phyloP scores from a whole-genome alignment of 1,140 invertebrate genomes.

The Chironomus striatipennis region DNA sequence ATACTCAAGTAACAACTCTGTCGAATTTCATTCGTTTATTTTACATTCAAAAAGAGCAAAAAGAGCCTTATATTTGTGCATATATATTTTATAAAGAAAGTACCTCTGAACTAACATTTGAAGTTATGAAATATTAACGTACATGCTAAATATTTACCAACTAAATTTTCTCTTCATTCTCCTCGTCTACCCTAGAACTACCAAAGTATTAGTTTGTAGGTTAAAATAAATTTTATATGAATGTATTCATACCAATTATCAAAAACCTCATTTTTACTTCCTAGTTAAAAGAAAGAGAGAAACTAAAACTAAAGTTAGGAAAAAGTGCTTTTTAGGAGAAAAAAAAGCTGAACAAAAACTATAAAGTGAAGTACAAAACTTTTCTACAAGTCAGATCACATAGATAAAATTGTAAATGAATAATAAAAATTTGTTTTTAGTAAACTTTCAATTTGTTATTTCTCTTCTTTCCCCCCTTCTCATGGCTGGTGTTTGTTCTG shows the following conservation, averaged over 20 bases:
- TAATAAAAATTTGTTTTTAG: conserved; percentile 9
- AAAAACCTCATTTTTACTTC: not conserved
- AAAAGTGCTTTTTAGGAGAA: too few species aligned
- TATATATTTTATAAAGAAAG: not conserved
- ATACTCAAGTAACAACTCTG: too few species aligned
- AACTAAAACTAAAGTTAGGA: too few species aligned
- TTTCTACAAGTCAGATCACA: too few species aligned
- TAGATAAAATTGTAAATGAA: not conserved
- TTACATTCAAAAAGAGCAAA: not conserved
- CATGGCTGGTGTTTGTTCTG: too few species aligned
- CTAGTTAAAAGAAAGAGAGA: too few species aligned
- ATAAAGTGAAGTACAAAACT: too few species aligned
- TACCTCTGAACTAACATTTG: conserved; percentile 5
- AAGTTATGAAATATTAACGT: conserved; percentile 24
- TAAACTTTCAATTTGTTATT: conserved; percentile 6
- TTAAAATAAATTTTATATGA: too few species aligned
- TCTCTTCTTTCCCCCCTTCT: not conserved
- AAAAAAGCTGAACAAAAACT: too few species aligned
- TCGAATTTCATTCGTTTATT: not conserved
- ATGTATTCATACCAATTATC: not conserved
- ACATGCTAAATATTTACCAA: conserved; percentile 26
- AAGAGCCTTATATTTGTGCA: too few species aligned
- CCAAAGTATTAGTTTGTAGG: too few species aligned
- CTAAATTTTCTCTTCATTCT: not conserved
- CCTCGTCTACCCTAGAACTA: not conserved